Evolutionary conservation across 2,113 vertebrate species (phyloP).

Genomic region (Prinia subflava): DNA sequence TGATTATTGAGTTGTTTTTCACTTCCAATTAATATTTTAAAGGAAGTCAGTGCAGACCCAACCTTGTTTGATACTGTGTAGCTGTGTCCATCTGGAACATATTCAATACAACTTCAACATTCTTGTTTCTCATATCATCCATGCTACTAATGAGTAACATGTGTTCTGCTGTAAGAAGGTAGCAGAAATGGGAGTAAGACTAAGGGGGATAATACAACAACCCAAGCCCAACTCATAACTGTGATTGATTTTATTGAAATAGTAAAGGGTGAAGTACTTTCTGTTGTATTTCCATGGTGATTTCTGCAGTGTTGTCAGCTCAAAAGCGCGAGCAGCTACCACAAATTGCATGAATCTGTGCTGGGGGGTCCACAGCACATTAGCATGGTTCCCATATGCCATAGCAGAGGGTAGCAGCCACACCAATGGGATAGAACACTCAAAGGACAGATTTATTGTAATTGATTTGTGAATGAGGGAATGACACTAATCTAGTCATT

Average conservation of each 20-base stretch:
- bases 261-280: slow-evolving; percentile 52
- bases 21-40: slow-evolving; percentile 37
- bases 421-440: not conserved
- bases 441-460: not conserved
- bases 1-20: slow-evolving; percentile 32
- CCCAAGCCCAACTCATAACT: slow-evolving; percentile 33
- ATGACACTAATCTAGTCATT: not conserved
- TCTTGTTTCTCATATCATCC: slow-evolving; percentile 64
- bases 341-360: not conserved
- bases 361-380: not conserved
- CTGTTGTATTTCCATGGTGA: slow-evolving; percentile 58
- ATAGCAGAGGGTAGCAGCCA: not conserved
- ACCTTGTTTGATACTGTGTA: slow-evolving; percentile 18
- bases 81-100: slow-evolving; percentile 69
- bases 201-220: slow-evolving; percentile 48
- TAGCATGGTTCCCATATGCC: not conserved
- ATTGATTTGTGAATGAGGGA: slow-evolving; percentile 2
- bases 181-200: slow-evolving; percentile 29
- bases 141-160: slow-evolving; percentile 63
- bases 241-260: slow-evolving; percentile 45
- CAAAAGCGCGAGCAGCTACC: slow-evolving; percentile 41
- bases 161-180: slow-evolving; percentile 61
- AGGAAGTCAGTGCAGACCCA: not conserved
- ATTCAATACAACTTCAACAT: slow-evolving; percentile 59
- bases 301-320: slow-evolving; percentile 59